Base-by-base conservation (phyloP, 2,888 invertebrate genomes). In the Euzetes globulus region DNA sequence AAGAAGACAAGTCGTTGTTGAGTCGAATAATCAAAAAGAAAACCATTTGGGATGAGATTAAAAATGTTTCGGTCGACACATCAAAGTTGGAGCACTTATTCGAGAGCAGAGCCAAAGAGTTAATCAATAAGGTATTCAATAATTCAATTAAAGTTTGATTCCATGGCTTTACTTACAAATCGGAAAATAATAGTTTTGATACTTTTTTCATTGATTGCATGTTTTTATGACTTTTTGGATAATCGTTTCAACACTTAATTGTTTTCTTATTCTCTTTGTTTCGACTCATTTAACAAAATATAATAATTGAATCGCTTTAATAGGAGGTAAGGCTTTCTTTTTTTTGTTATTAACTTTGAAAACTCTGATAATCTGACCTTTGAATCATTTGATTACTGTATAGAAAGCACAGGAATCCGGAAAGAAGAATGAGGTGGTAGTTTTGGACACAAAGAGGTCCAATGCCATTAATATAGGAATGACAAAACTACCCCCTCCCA, bases 381-480 rank as follows among this genome's bases (percentile, higher is more conserved):
- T 25, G 25, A 15, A 37, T 63, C 15, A 15, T 19, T n/a, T 27
- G 19, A 63, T 45, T 15, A 41, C 65, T 17, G 47, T 75, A 13
- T 83, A 91, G 91, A 91, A 90, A 85, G 90, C 90, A 85, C 89
- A 90, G 84, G 91, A 91, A 82, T 84, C 89, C 83, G 90, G 90
- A 81, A 91, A 90, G 81, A 92, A 90, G 84, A 93, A 92, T 82
- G 92, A 94, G 84, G 88, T 95, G 77, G 91, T 96, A 74, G 96
- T 99, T 55, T 85, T 99, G 83, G 95, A 96, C 83, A 91, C 95
- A 65, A 99, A 98, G 83, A 87, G 99, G 78, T 99, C 99, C 9
- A 99, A 99, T 83, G 97, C 96, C 58, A 99, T 99, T 79, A 99
- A 99, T 83, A 99, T 99, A 80, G 97, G 97, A 19, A 92, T 99